Evolutionary conservation across 2,888 invertebrate species (phyloP).

Genomic region (Pristionchus exspectatus): DNA sequence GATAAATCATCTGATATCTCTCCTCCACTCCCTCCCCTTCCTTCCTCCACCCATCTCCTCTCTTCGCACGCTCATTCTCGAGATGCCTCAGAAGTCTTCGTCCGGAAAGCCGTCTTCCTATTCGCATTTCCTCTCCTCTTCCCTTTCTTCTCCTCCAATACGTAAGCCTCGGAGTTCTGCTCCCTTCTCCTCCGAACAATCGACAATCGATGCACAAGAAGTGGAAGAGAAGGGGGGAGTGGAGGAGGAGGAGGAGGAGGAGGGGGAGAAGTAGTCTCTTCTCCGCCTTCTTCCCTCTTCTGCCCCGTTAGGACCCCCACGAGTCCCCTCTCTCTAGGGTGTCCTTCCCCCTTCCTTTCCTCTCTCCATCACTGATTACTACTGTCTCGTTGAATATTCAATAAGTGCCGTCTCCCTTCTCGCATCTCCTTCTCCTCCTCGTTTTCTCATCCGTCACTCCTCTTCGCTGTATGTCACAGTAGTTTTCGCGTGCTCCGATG

Average conservation of each 20-base stretch:
- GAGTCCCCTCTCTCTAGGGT: conserved; percentile 34
- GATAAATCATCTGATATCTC: conserved; percentile 3
- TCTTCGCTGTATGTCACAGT: neutral
- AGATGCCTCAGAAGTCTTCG: conserved; percentile 2
- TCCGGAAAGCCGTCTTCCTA: conserved; percentile 6
- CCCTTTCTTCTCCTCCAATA: conserved; percentile 17
- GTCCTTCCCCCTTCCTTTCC: neutral
- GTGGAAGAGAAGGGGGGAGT: conserved; percentile 24
- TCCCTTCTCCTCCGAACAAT: conserved; percentile 42
- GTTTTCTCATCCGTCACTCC: conserved; percentile 24
- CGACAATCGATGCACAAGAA: conserved; percentile 49
- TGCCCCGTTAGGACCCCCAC: conserved; percentile 47
- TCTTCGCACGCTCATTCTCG: neutral
- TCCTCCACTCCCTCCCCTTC: neutral
- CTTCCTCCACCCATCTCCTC: neutral
- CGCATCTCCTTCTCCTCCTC: conserved; percentile 46
- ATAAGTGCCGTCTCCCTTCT: conserved; percentile 23
- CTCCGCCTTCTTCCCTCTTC: neutral
- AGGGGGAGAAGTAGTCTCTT: conserved; percentile 40
- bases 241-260: neutral
- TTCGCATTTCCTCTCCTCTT: neutral
- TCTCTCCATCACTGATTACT: conserved; percentile 40
- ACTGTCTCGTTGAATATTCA: conserved; percentile 45
- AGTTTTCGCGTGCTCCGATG: neutral
- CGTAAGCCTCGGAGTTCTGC: neutral